Conservation (phyloP, 2,113 vertebrate species). For the Archocentrus centrarchus region DNA sequence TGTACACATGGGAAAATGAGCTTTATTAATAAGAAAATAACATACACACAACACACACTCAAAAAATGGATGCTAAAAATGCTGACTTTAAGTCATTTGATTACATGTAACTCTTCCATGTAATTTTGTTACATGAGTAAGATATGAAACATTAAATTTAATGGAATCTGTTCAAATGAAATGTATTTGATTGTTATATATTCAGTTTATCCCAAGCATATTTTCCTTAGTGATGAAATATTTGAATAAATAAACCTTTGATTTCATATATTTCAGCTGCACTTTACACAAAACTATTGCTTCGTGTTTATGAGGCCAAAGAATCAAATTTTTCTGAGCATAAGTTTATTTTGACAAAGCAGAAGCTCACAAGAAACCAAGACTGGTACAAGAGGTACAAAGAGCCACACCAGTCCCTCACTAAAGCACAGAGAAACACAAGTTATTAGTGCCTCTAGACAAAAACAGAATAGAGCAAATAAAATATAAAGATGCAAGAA, state of each 20-base stretch:
- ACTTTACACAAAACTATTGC: background rate
- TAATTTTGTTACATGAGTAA: background rate
- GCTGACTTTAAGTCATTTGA: too few relatives aligned
- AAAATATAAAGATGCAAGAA: background rate
- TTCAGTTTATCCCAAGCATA: background rate
- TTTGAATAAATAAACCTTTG: background rate
- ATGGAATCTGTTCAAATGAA: background rate
- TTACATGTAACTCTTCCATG: background rate
- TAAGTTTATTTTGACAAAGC: background rate
- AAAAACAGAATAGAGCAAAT: background rate
- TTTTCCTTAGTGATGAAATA: background rate
- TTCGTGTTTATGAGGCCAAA: background rate
- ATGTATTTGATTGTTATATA: background rate
- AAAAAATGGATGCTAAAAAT: too few relatives aligned
- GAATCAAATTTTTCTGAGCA: too few relatives aligned
- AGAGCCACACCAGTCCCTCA: background rate
- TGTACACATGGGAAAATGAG: too few relatives aligned
- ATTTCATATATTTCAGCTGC: background rate
- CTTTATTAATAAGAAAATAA: too few relatives aligned
- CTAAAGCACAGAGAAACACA: background rate
- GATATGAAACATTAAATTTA: background rate
- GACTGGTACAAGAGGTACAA: background rate
- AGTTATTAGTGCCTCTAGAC: background rate
- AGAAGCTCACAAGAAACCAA: background rate
- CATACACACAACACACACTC: too few relatives aligned